Evolutionary conservation across 92 coral and sea anemone species (phyloP).

Genomic region (Meandrina meandrites): DNA sequence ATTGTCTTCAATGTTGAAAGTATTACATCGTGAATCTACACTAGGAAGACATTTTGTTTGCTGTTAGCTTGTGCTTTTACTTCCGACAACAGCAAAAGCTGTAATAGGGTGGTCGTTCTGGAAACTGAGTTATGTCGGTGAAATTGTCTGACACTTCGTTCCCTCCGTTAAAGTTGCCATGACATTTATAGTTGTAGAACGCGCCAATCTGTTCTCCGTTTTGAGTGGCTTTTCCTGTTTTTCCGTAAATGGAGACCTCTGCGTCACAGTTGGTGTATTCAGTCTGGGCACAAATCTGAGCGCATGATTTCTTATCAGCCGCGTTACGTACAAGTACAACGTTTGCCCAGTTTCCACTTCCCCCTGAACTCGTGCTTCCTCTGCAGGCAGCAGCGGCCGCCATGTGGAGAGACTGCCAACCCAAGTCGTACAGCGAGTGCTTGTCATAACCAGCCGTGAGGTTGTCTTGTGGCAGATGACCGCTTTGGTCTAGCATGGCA

Average conservation of each 20-base stretch:
- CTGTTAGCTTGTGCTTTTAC: too few species aligned
- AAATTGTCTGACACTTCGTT: slow-evolving; percentile 21
- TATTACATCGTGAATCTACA: too few species aligned
- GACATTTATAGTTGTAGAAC: neutral
- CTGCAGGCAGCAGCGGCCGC: slow-evolving; percentile 65
- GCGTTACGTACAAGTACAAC: neutral
- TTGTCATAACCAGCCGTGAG: slow-evolving; percentile 42
- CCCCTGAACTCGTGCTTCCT: slow-evolving; percentile 54
- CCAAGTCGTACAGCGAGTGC: slow-evolving; percentile 39
- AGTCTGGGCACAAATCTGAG: slow-evolving; percentile 21
- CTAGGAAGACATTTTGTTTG: too few species aligned
- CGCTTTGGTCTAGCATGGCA: slow-evolving; percentile 13
- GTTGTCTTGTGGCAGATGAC: slow-evolving; percentile 35
- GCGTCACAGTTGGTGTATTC: slow-evolving; percentile 2
- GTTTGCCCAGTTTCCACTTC: slow-evolving; percentile 8
- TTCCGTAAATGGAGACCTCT: slow-evolving; percentile 42
- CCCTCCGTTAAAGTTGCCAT: neutral
- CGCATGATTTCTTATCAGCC: neutral
- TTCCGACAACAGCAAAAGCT: too few species aligned
- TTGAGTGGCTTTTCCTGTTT: slow-evolving; percentile 31
- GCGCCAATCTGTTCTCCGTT: neutral
- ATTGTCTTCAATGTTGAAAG: too few species aligned
- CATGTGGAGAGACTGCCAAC: slow-evolving; percentile 63
- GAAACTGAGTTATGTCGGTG: too few species aligned
- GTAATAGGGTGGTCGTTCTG: too few species aligned